These are phyloP conservation scores for Creontiades dilutus DNA, from an alignment of 2,888 invertebrate species.

Conservation along the genomic window DNA sequence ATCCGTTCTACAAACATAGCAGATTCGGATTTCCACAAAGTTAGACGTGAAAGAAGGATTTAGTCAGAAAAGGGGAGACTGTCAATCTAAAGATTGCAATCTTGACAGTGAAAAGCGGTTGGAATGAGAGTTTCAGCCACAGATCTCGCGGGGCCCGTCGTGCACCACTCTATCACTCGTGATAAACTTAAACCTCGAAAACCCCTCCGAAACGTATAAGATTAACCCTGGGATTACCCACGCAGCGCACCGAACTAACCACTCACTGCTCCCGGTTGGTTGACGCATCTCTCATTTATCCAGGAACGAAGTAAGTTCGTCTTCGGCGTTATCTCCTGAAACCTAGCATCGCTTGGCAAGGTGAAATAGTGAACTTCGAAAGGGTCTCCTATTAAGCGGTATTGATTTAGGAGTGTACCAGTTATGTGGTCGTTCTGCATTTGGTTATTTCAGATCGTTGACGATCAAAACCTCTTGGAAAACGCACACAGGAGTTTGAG, in stretches of 20 bases:
- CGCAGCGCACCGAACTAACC: background rate
- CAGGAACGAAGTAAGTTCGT: background rate
- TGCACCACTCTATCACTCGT: slow-evolving; percentile 46
- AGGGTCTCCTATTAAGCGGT: too few species aligned
- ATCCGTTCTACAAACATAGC: too few species aligned
- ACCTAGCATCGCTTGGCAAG: background rate
- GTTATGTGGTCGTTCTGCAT: too few species aligned
- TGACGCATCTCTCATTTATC: background rate
- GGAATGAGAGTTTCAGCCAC: slow-evolving; percentile 51
- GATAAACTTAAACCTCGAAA: slow-evolving; percentile 50
- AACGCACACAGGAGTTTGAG: too few species aligned
- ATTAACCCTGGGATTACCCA: slow-evolving; percentile 44
- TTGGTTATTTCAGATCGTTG: background rate
- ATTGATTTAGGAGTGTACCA: too few species aligned
- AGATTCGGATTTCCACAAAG: background rate
- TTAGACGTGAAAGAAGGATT: background rate
- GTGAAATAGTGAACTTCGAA: too few species aligned
- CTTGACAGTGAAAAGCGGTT: slow-evolving; percentile 60
- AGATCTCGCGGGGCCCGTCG: slow-evolving; percentile 2
- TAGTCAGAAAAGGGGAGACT: slow-evolving; percentile 10
- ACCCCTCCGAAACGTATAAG: slow-evolving; percentile 6
- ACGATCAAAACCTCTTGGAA: too few species aligned
- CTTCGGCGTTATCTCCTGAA: background rate
- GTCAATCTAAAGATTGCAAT: slow-evolving; percentile 53
- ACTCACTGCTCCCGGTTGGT: background rate